These are phyloP conservation scores for Vulpes ferrilata DNA, from an alignment of 2,113 vertebrate genomes.

Conservation along the genomic window DNA sequence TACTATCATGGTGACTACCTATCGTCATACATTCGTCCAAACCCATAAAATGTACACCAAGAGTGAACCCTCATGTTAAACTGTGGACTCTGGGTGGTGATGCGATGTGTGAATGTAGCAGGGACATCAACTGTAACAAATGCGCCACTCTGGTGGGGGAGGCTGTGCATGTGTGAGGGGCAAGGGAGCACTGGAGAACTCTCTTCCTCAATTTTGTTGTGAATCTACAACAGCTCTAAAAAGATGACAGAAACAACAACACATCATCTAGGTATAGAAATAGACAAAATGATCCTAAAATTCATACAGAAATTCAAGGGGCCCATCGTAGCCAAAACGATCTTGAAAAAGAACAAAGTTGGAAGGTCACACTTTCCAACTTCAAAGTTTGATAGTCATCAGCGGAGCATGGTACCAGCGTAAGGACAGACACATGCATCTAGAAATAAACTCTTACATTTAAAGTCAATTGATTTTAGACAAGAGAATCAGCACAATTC, in stretches of 20 bases:
- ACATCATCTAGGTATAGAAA: not conserved
- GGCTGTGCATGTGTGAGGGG: too few relatives aligned
- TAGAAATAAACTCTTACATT: not conserved
- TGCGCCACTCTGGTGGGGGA: not conserved
- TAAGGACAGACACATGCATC: not conserved
- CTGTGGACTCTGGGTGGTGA: too few relatives aligned
- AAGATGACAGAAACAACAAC: not conserved
- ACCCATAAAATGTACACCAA: not conserved
- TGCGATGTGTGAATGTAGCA: not conserved
- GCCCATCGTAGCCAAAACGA: not conserved
- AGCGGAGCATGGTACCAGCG: not conserved
- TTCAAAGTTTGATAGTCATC: not conserved
- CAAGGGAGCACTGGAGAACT: not conserved
- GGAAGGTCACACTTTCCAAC: not conserved
- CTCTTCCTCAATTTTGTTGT: not conserved
- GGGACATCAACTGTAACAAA: too few relatives aligned
- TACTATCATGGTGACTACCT: not conserved
- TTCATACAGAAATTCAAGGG: not conserved
- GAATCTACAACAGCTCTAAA: not conserved
- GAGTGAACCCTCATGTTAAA: not conserved
- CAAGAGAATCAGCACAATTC: not conserved
- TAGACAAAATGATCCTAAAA: not conserved
- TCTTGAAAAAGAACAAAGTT: not conserved
- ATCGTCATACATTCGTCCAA: not conserved
- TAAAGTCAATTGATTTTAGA: not conserved